A percentile compares a stretch with the other conserved stretches of the same genome.
phyloP scores from a whole-genome alignment of 1,140 invertebrate genomes.

The Vanessa tameamea region DNA sequence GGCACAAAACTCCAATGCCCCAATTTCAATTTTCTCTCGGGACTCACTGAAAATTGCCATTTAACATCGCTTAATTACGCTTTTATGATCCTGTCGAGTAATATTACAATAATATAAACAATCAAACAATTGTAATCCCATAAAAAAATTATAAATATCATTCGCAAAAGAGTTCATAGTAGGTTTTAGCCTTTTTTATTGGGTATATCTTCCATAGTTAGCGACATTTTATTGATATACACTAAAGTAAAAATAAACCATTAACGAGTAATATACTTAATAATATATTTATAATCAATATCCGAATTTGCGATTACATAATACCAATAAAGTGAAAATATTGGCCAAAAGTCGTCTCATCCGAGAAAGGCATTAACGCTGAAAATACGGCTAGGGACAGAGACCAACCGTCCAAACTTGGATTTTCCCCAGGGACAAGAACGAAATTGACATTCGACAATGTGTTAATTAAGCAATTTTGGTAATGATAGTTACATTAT shows the following conservation, averaged over 20 bases:
- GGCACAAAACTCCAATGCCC: background rate
- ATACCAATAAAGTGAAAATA: too few species aligned
- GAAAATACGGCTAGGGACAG: background rate
- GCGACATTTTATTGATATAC: too few species aligned
- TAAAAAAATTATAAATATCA: too few species aligned
- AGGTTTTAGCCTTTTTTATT: too few species aligned
- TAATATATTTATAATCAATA: too few species aligned
- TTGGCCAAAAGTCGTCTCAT: background rate
- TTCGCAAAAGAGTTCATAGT: too few species aligned
- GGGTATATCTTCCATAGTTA: too few species aligned
- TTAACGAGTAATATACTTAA: too few species aligned
- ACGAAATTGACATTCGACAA: constrained; percentile 24
- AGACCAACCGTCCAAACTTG: constrained; percentile 3
- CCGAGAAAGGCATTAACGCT: constrained; percentile 1
- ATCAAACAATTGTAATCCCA: background rate
- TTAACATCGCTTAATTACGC: constrained; percentile 1
- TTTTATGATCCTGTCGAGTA: background rate
- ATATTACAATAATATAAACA: background rate
- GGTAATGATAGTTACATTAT: constrained; percentile 20
- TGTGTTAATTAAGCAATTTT: constrained; percentile 29
- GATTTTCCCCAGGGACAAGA: constrained; percentile 13
- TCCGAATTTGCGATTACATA: too few species aligned
- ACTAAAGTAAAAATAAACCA: too few species aligned
- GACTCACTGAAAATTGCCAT: constrained; percentile 5
- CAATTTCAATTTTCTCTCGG: constrained; percentile 11